These are phyloP conservation scores for Paracentrotus lividus DNA, from an alignment of 53 echinoderm and acorn worm species.

Conservation along the genomic window DNA sequence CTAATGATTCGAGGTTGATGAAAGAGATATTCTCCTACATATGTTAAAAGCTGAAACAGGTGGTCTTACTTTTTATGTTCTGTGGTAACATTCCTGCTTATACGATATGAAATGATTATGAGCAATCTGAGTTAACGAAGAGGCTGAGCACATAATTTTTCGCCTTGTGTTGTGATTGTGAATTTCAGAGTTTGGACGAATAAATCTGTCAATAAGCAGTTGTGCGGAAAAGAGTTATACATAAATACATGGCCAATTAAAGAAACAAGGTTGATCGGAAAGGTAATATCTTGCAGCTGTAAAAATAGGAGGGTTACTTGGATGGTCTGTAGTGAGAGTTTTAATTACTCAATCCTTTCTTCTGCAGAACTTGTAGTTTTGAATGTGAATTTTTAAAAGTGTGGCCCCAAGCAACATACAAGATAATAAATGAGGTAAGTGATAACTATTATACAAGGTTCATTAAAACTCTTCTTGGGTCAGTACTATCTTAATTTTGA, in stretches of 20 bases:
- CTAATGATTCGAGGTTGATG: too few relatives aligned
- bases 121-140: not conserved
- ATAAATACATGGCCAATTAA: not conserved
- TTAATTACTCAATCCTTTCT: too few relatives aligned
- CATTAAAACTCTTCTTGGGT: not conserved
- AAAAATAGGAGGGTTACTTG: not conserved
- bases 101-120: not conserved
- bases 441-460: not conserved
- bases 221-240: not conserved
- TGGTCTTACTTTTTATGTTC: too few relatives aligned
- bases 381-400: too few relatives aligned
- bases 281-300: not conserved
- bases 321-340: not conserved
- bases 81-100: too few relatives aligned
- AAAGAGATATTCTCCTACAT: too few relatives aligned
- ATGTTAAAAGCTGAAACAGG: too few relatives aligned
- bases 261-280: not conserved
- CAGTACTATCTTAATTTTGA: not conserved
- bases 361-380: too few relatives aligned
- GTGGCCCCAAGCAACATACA: constrained; percentile 1
- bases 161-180: not conserved
- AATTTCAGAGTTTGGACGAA: not conserved
- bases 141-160: not conserved
- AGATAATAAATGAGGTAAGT: not conserved
- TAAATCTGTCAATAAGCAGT: not conserved